Conservation (phyloP, 2,888 invertebrate genomes). For the Plagodis pulveraria region DNA sequence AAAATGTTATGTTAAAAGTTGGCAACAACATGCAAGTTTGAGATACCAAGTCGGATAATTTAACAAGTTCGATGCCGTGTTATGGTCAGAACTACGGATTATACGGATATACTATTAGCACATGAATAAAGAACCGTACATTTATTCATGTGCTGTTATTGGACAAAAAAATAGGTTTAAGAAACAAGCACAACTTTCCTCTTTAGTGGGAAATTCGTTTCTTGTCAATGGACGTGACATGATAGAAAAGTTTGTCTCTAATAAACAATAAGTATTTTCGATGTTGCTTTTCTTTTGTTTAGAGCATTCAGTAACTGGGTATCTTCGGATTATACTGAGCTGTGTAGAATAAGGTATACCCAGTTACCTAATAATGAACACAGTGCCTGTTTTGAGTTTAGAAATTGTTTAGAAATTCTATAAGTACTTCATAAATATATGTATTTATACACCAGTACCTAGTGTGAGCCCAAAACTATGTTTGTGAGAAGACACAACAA, state of each 20-base stretch:
- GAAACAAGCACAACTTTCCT: slow-evolving; percentile 26
- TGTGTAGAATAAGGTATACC: no score
- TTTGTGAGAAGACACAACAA: no score
- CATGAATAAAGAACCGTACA: no score
- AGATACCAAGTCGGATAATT: neutral
- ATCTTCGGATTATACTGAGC: no score
- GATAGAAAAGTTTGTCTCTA: slow-evolving; percentile 19
- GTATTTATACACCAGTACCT: no score
- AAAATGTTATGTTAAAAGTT: slow-evolving; percentile 10
- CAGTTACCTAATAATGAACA: no score
- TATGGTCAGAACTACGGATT: neutral
- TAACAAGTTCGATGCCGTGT: neutral
- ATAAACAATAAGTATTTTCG: neutral
- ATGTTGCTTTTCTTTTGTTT: neutral
- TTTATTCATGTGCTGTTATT: no score
- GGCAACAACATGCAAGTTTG: slow-evolving; percentile 4
- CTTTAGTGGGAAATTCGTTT: slow-evolving; percentile 35
- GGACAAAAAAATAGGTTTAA: slow-evolving; percentile 20
- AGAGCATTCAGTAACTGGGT: neutral
- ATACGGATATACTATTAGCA: neutral
- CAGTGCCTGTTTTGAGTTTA: no score
- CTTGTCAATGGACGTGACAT: slow-evolving; percentile 36
- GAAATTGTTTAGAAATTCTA: no score
- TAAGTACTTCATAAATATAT: no score
- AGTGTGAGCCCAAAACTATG: no score